Conservation (phyloP, 1,140 invertebrate species). For the Nasonia longicornis region DNA sequence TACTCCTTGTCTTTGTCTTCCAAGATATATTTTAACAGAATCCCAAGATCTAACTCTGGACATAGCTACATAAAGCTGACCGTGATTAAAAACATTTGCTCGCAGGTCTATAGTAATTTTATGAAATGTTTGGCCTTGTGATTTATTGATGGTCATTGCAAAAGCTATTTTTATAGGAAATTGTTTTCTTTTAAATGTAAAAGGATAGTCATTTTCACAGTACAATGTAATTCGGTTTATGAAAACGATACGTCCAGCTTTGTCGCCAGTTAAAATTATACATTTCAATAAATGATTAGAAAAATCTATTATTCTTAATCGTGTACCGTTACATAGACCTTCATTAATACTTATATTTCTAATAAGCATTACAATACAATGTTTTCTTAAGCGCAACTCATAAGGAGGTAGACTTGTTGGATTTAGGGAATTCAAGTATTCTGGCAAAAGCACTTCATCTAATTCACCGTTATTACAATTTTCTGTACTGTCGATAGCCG, state of each 20-base stretch:
- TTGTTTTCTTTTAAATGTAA: slow-evolving; percentile 1
- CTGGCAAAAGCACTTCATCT: too few species aligned
- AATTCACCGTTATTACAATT: too few species aligned
- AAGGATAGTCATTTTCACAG: slow-evolving; percentile 14
- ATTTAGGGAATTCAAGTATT: too few species aligned
- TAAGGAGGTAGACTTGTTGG: too few species aligned
- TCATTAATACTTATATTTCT: too few species aligned
- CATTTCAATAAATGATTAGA: slow-evolving; percentile 18
- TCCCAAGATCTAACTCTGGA: not conserved
- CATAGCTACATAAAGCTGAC: not conserved
- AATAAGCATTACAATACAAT: too few species aligned
- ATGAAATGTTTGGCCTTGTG: slow-evolving; percentile 18
- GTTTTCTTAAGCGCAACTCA: too few species aligned
- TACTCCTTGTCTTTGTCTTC: not conserved
- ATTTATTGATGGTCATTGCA: slow-evolving; percentile 25
- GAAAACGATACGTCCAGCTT: not conserved
- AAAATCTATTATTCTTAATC: slow-evolving; percentile 48
- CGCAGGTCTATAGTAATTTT: not conserved
- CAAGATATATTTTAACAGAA: not conserved
- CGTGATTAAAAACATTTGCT: slow-evolving; percentile 20
- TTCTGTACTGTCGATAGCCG: too few species aligned
- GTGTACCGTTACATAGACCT: too few species aligned
- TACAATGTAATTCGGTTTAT: slow-evolving; percentile 28
- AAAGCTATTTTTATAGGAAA: slow-evolving; percentile 31
- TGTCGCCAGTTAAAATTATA: slow-evolving; percentile 7